These are phyloP conservation scores for Cyanoliseus patagonus DNA, from an alignment of 2,113 vertebrate species.

Conservation along the genomic window DNA sequence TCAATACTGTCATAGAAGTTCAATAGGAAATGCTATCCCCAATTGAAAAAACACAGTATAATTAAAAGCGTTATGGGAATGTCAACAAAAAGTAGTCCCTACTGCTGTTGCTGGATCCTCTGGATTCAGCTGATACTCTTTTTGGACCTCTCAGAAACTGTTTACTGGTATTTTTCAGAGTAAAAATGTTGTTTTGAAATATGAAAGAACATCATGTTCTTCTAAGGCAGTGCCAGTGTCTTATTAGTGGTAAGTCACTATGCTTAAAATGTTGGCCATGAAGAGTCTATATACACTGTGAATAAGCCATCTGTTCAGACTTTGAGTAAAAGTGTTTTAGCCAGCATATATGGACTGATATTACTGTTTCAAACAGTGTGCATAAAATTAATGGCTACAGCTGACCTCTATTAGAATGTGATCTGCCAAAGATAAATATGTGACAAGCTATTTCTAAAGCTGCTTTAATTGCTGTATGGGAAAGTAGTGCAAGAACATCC, in stretches of 20 bases:
- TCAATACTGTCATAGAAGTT: background rate
- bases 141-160: background rate
- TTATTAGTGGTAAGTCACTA: conserved; percentile 34
- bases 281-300: background rate
- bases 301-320: conserved; percentile 38
- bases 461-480: background rate
- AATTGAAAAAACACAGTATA: background rate
- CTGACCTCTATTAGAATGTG: background rate
- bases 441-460: conserved; percentile 15
- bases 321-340: background rate
- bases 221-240: conserved; percentile 19
- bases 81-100: background rate
- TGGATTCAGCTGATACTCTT: conserved; percentile 3
- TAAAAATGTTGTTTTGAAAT: conserved; percentile 34
- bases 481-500: background rate
- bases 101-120: background rate
- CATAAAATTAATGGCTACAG: conserved; percentile 14
- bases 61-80: background rate
- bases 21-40: background rate
- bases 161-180: conserved; percentile 19
- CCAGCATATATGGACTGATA: conserved; percentile 6
- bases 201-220: conserved; percentile 22
- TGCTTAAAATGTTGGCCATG: conserved; percentile 31
- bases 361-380: background rate
- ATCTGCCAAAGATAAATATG: background rate